Conservation (phyloP, 2,797 vertebrate species). For the Coendou prehensilis region DNA sequence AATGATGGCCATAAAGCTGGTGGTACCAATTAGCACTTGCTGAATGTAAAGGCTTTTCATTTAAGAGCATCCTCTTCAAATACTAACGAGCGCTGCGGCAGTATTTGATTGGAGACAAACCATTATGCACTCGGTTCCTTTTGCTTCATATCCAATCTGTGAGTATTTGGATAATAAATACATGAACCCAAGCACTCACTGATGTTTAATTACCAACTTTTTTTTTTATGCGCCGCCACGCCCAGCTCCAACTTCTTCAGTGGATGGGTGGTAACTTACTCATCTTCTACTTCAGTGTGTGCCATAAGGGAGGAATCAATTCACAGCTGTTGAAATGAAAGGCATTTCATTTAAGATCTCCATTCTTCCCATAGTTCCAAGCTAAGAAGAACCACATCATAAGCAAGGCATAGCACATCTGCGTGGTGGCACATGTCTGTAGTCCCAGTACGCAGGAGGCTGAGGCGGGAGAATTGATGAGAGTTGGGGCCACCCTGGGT, state of each 20-base stretch:
- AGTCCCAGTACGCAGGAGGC: background rate
- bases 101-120: background rate
- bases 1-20: background rate
- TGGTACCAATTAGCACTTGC: background rate
- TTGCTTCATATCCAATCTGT: slow-evolving; percentile 3
- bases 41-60: slow-evolving; percentile 46
- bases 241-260: background rate
- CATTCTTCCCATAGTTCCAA: slow-evolving; percentile 23
- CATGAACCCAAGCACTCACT: background rate
- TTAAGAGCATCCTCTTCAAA: slow-evolving; percentile 60
- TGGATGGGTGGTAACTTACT: slow-evolving; percentile 6
- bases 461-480: background rate
- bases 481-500: background rate
- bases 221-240: background rate
- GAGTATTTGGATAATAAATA: slow-evolving; percentile 60
- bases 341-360: slow-evolving; percentile 26
- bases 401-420: background rate
- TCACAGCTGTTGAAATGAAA: background rate
- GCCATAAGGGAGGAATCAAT: background rate
- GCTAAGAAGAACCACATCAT: background rate
- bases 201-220: background rate
- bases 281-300: slow-evolving; percentile 16
- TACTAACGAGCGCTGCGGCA: background rate
- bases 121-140: slow-evolving; percentile 3
- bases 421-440: background rate